These are phyloP conservation scores for Meleagris gallopavo DNA, from an alignment of 2,113 vertebrate genomes.

Conservation along the genomic window DNA sequence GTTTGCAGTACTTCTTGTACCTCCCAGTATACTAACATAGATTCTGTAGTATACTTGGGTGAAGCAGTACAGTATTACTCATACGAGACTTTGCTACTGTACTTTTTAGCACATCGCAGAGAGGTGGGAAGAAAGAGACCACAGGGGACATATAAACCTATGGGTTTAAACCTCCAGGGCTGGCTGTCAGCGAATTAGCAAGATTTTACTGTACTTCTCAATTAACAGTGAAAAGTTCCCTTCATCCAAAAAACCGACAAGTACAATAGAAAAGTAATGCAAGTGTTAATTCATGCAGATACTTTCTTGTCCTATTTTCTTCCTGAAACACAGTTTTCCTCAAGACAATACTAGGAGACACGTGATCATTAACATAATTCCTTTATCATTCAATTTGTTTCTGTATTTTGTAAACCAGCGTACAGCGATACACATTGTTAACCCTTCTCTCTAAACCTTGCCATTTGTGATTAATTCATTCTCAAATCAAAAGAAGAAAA, in stretches of 20 bases:
- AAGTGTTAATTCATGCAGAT: slow-evolving; percentile 27
- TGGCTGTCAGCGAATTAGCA: slow-evolving; percentile 60
- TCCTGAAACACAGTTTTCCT: slow-evolving; percentile 45
- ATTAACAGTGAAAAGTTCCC: slow-evolving; percentile 34
- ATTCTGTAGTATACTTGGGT: slow-evolving; percentile 52
- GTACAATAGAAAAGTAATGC: slow-evolving; percentile 55
- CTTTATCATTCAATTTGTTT: slow-evolving; percentile 59
- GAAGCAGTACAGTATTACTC: slow-evolving; percentile 49
- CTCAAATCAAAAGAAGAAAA: slow-evolving; percentile 64
- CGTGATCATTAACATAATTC: slow-evolving; percentile 51
- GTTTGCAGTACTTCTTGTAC: slow-evolving; percentile 43
- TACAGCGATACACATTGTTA: slow-evolving; percentile 57
- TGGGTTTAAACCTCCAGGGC: too few species aligned
- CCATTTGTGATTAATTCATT: slow-evolving; percentile 54
- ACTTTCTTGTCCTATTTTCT: slow-evolving; percentile 43
- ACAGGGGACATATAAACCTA: not conserved
- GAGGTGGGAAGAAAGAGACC: slow-evolving; percentile 45
- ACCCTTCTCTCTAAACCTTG: slow-evolving; percentile 58
- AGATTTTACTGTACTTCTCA: slow-evolving; percentile 69
- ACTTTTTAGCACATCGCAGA: slow-evolving; percentile 55
- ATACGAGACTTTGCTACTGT: slow-evolving; percentile 35
- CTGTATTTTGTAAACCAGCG: slow-evolving; percentile 31
- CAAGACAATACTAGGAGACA: slow-evolving; percentile 65
- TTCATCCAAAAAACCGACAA: not conserved
- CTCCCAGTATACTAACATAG: slow-evolving; percentile 44